These are phyloP conservation scores for Omphaloscelis lunosa DNA, from an alignment of 2,888 invertebrate genomes.

Conservation along the genomic window DNA sequence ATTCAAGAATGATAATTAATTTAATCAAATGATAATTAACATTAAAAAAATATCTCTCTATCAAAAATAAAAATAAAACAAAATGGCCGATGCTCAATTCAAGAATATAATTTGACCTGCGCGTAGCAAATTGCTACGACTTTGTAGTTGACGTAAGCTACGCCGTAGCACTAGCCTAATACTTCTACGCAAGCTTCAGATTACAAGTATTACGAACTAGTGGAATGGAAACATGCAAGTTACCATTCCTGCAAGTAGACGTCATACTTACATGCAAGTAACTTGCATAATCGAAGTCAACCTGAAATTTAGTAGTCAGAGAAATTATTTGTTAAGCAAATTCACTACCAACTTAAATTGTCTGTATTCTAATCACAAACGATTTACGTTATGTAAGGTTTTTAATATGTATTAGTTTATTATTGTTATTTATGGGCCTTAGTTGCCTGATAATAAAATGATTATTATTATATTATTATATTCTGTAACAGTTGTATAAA, in stretches of 20 bases:
- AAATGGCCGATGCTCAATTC: background rate
- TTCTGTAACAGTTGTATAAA: background rate
- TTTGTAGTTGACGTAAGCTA: slow-evolving; percentile 6
- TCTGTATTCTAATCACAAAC: background rate
- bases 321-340: background rate
- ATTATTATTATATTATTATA: too few relatives aligned
- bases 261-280: background rate
- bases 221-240: background rate
- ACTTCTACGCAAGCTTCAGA: background rate
- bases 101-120: background rate
- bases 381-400: too few relatives aligned
- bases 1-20: background rate
- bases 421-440: too few relatives aligned
- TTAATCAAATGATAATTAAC: too few relatives aligned
- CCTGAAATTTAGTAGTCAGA: background rate
- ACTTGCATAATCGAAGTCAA: background rate
- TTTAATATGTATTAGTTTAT: too few relatives aligned
- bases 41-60: background rate
- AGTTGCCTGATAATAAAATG: too few relatives aligned
- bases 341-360: background rate
- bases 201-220: background rate
- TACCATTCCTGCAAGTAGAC: background rate
- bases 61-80: background rate
- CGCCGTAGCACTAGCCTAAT: background rate
- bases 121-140: slow-evolving; percentile 30